Evolutionary conservation across 1,140 invertebrate species (phyloP).

Genomic region (Bombyx mandarina): DNA sequence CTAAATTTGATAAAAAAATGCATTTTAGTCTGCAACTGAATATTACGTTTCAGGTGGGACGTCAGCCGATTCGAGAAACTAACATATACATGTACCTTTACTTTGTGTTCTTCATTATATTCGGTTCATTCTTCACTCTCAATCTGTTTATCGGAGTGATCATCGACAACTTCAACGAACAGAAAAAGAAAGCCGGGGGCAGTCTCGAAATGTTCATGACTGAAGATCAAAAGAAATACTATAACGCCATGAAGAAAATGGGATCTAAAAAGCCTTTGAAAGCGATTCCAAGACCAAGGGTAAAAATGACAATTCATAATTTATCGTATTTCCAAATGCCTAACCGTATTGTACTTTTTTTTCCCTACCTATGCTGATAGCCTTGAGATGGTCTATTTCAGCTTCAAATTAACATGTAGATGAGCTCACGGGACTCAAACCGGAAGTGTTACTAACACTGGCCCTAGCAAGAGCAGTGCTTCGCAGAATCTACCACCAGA

Average conservation of each 20-base stretch:
- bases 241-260: constrained; percentile 99
- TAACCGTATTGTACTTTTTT: too few species aligned
- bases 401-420: too few species aligned
- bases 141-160: constrained; percentile 99
- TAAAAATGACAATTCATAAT: constrained; percentile 37
- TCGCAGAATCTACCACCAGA: too few species aligned
- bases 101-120: constrained; percentile 98
- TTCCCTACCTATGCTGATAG: too few species aligned
- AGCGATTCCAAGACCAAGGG: constrained; percentile 96
- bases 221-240: constrained; percentile 99
- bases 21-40: constrained; percentile 1
- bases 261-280: constrained; percentile 97
- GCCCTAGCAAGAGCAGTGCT: too few species aligned
- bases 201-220: constrained; percentile 99
- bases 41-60: constrained; percentile 75
- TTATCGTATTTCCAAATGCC: too few species aligned
- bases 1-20: not conserved
- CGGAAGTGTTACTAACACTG: too few species aligned
- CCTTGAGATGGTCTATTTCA: too few species aligned
- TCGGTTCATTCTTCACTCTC: constrained; percentile 97
- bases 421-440: too few species aligned
- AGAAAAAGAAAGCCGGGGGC: constrained; percentile 98
- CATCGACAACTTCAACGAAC: constrained; percentile 99
- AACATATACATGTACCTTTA: constrained; percentile 98
- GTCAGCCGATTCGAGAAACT: constrained; percentile 93